Base-by-base conservation (phyloP, 2,888 invertebrate species). In the Ptychoptera albimana region DNA sequence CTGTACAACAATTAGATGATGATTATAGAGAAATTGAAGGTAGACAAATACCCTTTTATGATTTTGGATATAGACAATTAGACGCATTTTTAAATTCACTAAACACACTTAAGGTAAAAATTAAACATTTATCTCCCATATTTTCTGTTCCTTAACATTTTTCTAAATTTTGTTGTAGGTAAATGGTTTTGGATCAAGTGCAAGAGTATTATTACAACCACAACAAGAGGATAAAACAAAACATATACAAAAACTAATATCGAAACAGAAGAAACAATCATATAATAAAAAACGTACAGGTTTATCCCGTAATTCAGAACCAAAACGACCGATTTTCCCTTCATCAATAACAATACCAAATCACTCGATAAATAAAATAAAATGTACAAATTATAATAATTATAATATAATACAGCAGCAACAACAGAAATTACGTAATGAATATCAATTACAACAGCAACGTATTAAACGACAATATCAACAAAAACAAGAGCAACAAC, bases 221-320 rank as follows among this genome's bases (percentile, higher is more conserved):
- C 23, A 23, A 23, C 23, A 23, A 23, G 23, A 23, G 10, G 39
- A 55, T 13, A 57, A 60, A 47, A 51, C 52, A 5, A 37, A 52
- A 13, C 53, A 53, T 37, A 46, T 48, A 15, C 35, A 47, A 11
- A 48, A 51, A 16, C 47, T 50, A 43, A 41, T 50, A 8, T 37
- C 45, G 10, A 42, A 41, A 8, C 50, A 50, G 39, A 50, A 50
- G 30, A 45, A 40, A 31, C 35, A 46, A 2, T 40, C 50, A 15
- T 31, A 31, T 15, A 32, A 11, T 15, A 8, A 31, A 23, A 23
- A 23, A 7, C 23, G 23, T 7, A 23, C 23, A 5, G 23, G 23
- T 23, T 23, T 23, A 23, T 23, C 23, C 23, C 23, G 23, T 23
- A 23, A 23, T 23, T 23, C 23, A 23, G 23, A 23, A 7, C 23